Evolutionary conservation across 1,140 invertebrate genomes (phyloP).

Genomic region (Apocrypta bakeri): DNA sequence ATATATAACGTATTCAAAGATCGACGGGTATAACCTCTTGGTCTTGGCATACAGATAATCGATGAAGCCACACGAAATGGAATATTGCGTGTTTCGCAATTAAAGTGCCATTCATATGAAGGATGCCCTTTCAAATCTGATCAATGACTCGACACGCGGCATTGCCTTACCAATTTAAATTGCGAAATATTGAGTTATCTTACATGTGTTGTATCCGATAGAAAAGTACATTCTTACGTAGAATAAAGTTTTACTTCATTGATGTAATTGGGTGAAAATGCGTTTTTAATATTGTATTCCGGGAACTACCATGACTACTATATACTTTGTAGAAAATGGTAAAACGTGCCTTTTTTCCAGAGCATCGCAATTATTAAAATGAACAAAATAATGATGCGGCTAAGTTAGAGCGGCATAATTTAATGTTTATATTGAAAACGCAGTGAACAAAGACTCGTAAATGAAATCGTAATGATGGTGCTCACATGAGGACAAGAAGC

Average conservation of each 20-base stretch:
- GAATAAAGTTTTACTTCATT: background rate
- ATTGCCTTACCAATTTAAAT: no score
- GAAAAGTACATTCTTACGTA: background rate
- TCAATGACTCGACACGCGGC: background rate
- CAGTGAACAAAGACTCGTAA: constrained; percentile 42
- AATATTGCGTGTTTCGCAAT: constrained; percentile 12
- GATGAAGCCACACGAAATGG: background rate
- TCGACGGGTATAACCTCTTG: background rate
- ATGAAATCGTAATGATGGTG: constrained; percentile 47
- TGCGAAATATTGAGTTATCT: no score
- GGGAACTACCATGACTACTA: background rate
- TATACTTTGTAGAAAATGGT: background rate
- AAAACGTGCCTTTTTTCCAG: background rate
- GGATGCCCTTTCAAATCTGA: constrained; percentile 1
- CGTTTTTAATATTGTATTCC: background rate
- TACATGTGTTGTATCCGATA: background rate
- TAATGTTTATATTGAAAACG: constrained; percentile 41
- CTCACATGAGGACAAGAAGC: constrained; percentile 46
- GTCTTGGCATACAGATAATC: background rate
- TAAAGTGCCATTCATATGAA: constrained; percentile 12
- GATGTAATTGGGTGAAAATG: background rate
- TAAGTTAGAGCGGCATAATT: background rate
- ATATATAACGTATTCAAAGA: background rate
- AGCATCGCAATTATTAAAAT: constrained; percentile 11
- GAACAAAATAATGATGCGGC: background rate